phyloP scores from a whole-genome alignment of 2,113 vertebrate genomes.

The Upupa epops region DNA sequence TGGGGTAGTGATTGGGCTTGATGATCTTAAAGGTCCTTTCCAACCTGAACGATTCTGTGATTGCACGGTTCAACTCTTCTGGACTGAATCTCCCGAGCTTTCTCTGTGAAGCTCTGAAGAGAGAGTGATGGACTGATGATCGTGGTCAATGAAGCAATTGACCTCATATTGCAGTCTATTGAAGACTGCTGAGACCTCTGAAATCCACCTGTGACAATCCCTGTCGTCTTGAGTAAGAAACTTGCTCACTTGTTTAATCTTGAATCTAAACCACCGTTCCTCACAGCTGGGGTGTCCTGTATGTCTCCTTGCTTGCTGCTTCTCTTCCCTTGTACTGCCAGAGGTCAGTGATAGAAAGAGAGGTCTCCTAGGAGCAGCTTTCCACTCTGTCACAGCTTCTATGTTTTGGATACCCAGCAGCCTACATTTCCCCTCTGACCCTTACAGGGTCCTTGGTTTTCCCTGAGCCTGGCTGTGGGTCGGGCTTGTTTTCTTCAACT shows the following conservation, averaged over 20 bases:
- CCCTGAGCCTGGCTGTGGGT: accelerated
- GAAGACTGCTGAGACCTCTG: neutral
- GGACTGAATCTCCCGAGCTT: neutral
- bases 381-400: neutral
- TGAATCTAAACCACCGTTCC: neutral
- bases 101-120: neutral
- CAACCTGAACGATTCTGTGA: too few relatives aligned
- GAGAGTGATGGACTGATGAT: too few relatives aligned
- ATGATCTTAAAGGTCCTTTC: too few relatives aligned
- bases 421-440: neutral
- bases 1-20: too few relatives aligned
- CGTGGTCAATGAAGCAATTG: neutral
- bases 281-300: neutral
- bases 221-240: neutral
- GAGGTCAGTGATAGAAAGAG: neutral
- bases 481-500: neutral
- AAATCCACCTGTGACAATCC: neutral
- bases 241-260: neutral
- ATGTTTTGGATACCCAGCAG: neutral
- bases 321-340: neutral
- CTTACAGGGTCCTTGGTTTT: neutral
- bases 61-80: neutral
- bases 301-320: neutral
- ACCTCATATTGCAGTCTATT: neutral
- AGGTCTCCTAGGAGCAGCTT: neutral